A percentile compares a stretch with the other conserved stretches of the same genome.
Conservation (phyloP, 2,797 vertebrate species). For the Poeciliopsis infans region DNA sequence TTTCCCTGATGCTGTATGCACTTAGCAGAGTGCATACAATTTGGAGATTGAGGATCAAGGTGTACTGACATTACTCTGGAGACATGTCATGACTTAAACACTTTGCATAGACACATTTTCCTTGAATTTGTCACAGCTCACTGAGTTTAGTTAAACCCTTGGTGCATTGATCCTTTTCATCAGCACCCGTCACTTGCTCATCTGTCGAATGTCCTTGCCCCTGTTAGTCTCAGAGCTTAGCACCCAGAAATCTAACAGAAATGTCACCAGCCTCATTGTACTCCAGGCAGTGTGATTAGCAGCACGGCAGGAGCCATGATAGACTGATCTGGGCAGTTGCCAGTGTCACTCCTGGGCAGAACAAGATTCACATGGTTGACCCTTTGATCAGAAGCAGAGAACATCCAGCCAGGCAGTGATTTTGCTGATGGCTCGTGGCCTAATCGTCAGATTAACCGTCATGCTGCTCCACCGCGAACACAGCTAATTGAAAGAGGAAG, state of each 20-base stretch:
- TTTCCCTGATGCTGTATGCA: background rate
- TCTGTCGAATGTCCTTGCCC: conserved; percentile 17
- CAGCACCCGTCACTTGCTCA: background rate
- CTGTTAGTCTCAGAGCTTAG: conserved; percentile 25
- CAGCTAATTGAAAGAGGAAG: conserved; percentile 66
- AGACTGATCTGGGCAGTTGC: conserved; percentile 53
- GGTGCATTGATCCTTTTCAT: background rate
- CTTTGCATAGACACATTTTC: conserved; percentile 1
- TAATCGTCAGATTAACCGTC: conserved; percentile 74
- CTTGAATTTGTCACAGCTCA: background rate
- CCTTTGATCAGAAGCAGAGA: conserved; percentile 58
- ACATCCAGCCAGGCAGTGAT: conserved; percentile 56
- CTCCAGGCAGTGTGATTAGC: conserved; percentile 47
- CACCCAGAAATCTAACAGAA: conserved; percentile 27
- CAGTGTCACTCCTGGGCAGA: conserved; percentile 40
- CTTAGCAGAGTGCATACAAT: background rate
- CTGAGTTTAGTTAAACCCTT: background rate
- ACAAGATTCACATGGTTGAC: conserved; percentile 55
- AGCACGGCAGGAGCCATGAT: conserved; percentile 23
- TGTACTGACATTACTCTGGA: background rate
- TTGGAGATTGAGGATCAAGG: background rate
- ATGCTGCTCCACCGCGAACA: conserved; percentile 51
- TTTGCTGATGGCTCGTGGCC: conserved; percentile 57
- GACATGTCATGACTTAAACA: background rate
- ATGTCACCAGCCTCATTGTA: conserved; percentile 48